Evolutionary conservation across 2,113 vertebrate genomes (phyloP), one percentile per base, ranked within the genome.

Genomic region (Mus spicilegus): DNA sequence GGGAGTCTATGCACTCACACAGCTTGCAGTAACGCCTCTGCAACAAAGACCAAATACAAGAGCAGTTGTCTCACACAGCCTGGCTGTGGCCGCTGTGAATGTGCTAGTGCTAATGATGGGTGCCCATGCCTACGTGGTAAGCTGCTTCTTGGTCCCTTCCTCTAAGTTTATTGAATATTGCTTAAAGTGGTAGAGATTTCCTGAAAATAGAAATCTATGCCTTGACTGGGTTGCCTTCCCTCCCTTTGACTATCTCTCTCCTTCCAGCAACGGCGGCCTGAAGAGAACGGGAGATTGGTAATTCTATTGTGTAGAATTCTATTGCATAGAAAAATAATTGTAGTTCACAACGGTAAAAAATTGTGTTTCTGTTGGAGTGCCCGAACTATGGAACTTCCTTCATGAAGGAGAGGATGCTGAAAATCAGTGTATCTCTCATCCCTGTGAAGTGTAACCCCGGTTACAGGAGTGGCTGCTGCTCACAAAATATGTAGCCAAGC

Each of bases 21-120:
- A 76, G 46, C 67, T 91, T 95, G 65, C 33, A 80, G 9, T 85
- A 46, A 84, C 82, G 63, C 54, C 42, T 94, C 87, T 61, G 13
- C 1, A 51, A 39, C 22, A 67, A 30, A 87, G 73, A 80, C 14
- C 20, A 67, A 56, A 67, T 67, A 39, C 13, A 42, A 51, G 58
- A 81, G n/a, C 85, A 49, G 13, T 12, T 85, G 39, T 49, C 11
- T 36, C 54, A 46, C 33, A 24, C 26, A n/a, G 33, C 19, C 87
- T 85, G 46, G 54, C 5, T 80, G 10, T 92, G 87, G 69, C 14
- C 92, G 80, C 51, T 69, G 1, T 67, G 69, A 46, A 30, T 12
- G 69, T 76, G 33, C 63, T 78, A 46, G 69, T 85, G 77, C 33
- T 49, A 24, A 42, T 22, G 92, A 16, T 4, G 39, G 56, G 24